phyloP scores from a whole-genome alignment of 2,888 invertebrate species.

The Lamproptera curius region DNA sequence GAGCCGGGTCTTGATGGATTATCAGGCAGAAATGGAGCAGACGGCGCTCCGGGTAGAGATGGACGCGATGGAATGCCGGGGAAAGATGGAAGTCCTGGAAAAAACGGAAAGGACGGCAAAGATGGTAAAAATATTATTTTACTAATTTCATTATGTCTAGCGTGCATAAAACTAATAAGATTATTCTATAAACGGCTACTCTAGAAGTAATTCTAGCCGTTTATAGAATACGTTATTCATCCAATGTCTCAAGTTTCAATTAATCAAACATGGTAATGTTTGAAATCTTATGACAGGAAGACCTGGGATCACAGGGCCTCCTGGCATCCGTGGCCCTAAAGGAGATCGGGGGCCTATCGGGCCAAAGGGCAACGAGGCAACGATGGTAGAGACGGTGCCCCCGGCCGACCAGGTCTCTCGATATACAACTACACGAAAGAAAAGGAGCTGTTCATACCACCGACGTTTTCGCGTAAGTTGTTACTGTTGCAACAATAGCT shows the following conservation, averaged over 20 bases:
- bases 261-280: too few relatives aligned
- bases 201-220: too few relatives aligned
- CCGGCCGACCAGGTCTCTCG: conserved; percentile 89
- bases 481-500: too few relatives aligned
- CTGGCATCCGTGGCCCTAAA: conserved; percentile 84
- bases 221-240: too few relatives aligned
- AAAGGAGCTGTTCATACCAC: conserved; percentile 88
- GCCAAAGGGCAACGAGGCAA: conserved; percentile 85
- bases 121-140: conserved; percentile 60
- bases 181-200: too few relatives aligned
- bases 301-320: conserved; percentile 81
- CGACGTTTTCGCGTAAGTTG: conserved; percentile 85
- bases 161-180: too few relatives aligned
- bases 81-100: conserved; percentile 84
- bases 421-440: conserved; percentile 85
- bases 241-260: too few relatives aligned
- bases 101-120: conserved; percentile 70
- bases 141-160: too few relatives aligned
- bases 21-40: conserved; percentile 90
- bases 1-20: conserved; percentile 94
- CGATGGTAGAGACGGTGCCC: conserved; percentile 84
- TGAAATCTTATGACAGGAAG: conserved; percentile 72
- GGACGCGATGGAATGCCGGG: conserved; percentile 85
- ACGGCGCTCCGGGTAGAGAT: conserved; percentile 87
- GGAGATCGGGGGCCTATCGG: conserved; percentile 84